Evolutionary conservation across 37 sponge, comb jelly and placozoan species (phyloP).

Genomic region (Aplysina aerophoba): DNA sequence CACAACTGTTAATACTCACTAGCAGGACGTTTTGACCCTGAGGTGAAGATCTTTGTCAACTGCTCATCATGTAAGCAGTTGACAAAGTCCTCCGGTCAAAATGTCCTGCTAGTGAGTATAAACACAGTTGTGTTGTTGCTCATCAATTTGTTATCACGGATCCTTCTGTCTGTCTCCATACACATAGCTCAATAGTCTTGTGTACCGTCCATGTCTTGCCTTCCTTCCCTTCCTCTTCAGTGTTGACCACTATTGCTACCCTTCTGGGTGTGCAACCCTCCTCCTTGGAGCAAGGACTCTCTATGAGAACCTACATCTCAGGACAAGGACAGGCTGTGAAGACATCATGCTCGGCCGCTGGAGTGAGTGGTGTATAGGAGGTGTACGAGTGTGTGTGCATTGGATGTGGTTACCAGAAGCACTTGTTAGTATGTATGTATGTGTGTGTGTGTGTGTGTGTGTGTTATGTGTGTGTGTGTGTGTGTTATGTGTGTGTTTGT

Average conservation of each 20-base stretch:
- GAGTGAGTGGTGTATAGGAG: constrained; percentile 53
- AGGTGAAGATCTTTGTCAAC: too few species aligned
- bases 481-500: not conserved
- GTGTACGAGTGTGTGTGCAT: not conserved
- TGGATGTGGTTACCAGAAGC: not conserved
- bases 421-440: not conserved
- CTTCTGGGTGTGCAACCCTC: constrained; percentile 59
- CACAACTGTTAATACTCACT: too few species aligned
- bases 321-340: constrained; percentile 53
- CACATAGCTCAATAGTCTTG: too few species aligned
- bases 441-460: constrained; percentile 11
- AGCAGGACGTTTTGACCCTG: too few species aligned
- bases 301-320: constrained; percentile 71
- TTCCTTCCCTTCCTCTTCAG: constrained; percentile 5
- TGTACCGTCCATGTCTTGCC: too few species aligned
- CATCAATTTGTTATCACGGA: too few species aligned
- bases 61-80: too few species aligned
- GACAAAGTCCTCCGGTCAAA: too few species aligned
- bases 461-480: too few species aligned
- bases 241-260: constrained; percentile 54
- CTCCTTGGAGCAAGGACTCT: constrained; percentile 66
- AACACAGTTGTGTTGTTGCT: too few species aligned
- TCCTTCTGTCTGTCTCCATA: too few species aligned
- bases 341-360: constrained; percentile 80
- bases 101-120: too few species aligned